Evolutionary conservation across 2,113 vertebrate species (phyloP), one percentile per base, ranked within the genome.

Genomic region (Opisthocomus hoazin): DNA sequence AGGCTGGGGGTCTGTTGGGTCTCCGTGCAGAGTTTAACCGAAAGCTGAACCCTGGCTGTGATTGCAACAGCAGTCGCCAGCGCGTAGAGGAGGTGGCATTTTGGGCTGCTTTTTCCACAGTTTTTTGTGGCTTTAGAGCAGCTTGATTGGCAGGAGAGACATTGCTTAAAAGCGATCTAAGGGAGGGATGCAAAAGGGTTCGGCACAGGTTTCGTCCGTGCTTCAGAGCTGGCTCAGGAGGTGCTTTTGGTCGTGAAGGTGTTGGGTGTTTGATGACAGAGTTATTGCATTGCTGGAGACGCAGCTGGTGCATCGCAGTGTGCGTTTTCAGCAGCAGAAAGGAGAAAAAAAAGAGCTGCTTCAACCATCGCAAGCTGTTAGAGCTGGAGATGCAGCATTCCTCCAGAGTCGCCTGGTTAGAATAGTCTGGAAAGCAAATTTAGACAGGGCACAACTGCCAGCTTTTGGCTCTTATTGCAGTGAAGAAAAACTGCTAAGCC

Each of bases 291-390:
- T 58, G 45, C 46, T n/a, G 9, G 54, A 43, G 32, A 17, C 6
- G 0, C 2, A 4, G 83, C 27, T 74, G 65, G 10, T 29, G 36
- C 14, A 0, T 13, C 64, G 56, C 57, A 64, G 1, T 3, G 15
- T 22, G n/a, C 24, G 1, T 65, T 77, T 66, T 26, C 50, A 57
- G 70, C 12, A 41, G 15, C 2, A 32, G 43, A 50, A 53, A 78
- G 26, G 4, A 24, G 27, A 17, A 23, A 24, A 61, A 60, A 15
- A 15, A 11, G 5, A 46, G 8, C 20, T 43, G 0, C 8, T 69
- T 60, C 18, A 80, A 30, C n/a, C 6, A 3, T 36, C 32, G 7
- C 3, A 8, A 26, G 39, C 39, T 60, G 41, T n/a, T 36, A 32
- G 16, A 89, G 27, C 48, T 77, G 13, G 53, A 75, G 37, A 54